Conservation (phyloP, 2,113 vertebrate genomes). For the Ammodytes dubius region DNA sequence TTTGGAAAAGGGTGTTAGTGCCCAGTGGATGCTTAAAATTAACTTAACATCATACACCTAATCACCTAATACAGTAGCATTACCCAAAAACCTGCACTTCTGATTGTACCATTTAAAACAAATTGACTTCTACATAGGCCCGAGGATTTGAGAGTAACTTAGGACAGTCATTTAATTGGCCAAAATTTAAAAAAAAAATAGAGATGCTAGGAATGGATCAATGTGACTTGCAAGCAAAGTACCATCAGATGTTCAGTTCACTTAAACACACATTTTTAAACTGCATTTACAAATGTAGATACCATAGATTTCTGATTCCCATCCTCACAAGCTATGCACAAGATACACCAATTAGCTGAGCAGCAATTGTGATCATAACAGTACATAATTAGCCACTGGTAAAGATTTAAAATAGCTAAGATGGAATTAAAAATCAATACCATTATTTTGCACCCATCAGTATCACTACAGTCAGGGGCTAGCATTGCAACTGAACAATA, state of each 20-base stretch:
- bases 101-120: conserved; percentile 4
- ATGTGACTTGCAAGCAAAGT: neutral
- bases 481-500: neutral
- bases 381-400: conserved; percentile 19
- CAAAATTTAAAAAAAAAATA: conserved; percentile 21
- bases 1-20: conserved; percentile 5
- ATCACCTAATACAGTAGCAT: neutral
- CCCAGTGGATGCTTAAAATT: neutral
- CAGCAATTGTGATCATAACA: conserved; percentile 20
- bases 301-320: neutral
- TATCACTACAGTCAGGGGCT: neutral
- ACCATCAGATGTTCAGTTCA: conserved; percentile 15
- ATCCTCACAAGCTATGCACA: neutral
- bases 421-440: conserved; percentile 23
- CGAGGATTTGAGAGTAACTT: neutral
- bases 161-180: neutral
- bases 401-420: conserved; percentile 5
- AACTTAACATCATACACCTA: neutral
- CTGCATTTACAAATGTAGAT: neutral
- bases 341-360: conserved; percentile 14
- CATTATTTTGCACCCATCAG: neutral
- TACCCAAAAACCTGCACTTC: conserved; percentile 12
- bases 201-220: conserved; percentile 32
- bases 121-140: neutral
- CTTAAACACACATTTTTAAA: conserved; percentile 8